Evolutionary conservation across 2,797 vertebrate genomes (phyloP), one percentile per base, ranked within the genome.

Genomic region (Chaunax sp.): DNA sequence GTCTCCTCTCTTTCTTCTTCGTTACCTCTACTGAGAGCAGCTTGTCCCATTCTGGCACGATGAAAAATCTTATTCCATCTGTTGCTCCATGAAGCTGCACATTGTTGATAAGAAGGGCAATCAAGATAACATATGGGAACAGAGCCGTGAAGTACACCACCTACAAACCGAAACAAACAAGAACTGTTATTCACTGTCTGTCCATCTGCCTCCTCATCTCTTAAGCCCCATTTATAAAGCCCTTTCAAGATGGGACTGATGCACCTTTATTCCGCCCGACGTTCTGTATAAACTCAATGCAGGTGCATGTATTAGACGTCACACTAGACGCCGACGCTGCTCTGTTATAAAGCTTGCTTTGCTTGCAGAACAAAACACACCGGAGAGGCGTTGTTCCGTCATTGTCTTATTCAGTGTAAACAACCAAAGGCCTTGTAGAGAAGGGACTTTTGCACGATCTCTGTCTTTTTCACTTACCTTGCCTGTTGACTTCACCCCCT

Each of bases 111-210:
- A 95, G 87, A 64, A 95, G 76, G 4, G 93, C 90, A 41, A 95
- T 72, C 46, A 95, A 87, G 58, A 93, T 91, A 6, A 93, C 72
- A 12, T 95, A 95, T 0, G 94, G 94, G 75, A 95, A 93, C 50
- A 94, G 84, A 43, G 91, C 93, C 0, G 94, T 95, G 77, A 95
- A 91, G 69, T 94, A 95, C 45, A 95, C 94, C 77, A 94, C 92
- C 91, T 93, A 15, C 16, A 73, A 60, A 72, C 30, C 76, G 15
- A 72, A 20, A 58, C 12, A 77, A 28, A 41, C 30, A 37, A 22
- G n/a, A 23, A 6, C 26, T 37, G 22, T 16, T 5, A 33, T 30
- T 45, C 14, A 9, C 9, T 40, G 10, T 44, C 14, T n/a, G 1
- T 59, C 12, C 3, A 10, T 35, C 57, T 9, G n/a, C n/a, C 22